Conservation (phyloP, 30 jellyfish, hydroid and myxozoan genomes). For the Morbakka virulenta region DNA sequence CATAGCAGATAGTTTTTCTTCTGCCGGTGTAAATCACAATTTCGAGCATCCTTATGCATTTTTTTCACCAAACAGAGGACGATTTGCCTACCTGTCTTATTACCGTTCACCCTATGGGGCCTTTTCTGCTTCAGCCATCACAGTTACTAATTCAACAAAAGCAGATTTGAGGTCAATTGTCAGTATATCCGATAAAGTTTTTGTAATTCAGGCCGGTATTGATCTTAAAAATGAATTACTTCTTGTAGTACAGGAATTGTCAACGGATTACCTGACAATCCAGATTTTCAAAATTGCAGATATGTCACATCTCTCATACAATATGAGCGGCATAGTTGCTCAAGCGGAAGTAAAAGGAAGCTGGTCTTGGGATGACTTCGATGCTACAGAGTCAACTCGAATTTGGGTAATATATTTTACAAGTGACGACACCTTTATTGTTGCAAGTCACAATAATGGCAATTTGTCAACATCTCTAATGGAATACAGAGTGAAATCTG, state of each 20-base stretch:
- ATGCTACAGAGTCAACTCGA: constrained; percentile 95
- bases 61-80: constrained; percentile 86
- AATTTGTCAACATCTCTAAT: constrained; percentile 69
- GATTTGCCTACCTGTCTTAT: constrained; percentile 87
- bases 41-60: constrained; percentile 99
- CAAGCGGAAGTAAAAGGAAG: constrained; percentile 97
- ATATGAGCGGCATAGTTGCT: constrained; percentile 92
- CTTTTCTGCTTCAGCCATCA: constrained; percentile 97
- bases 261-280: constrained; percentile 82
- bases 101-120: constrained; percentile 99
- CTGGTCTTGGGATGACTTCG: constrained; percentile 98
- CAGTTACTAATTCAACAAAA: constrained; percentile 80
- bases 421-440: constrained; percentile 60
- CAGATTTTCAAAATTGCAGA: constrained; percentile 78
- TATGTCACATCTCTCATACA: constrained; percentile 89
- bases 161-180: constrained; percentile 89
- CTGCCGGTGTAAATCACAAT: constrained; percentile 93
- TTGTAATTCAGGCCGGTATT: constrained; percentile 96
- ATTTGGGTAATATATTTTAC: constrained; percentile 92
- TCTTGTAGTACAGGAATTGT: constrained; percentile 83
- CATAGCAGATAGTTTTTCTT: constrained; percentile 95
- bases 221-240: constrained; percentile 82
- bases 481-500: constrained; percentile 75
- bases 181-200: constrained; percentile 86
- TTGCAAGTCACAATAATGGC: constrained; percentile 84